Evolutionary conservation across 2,888 invertebrate genomes (phyloP), one percentile per base, ranked within the genome.

Genomic region (Ochropleura leucogaster): DNA sequence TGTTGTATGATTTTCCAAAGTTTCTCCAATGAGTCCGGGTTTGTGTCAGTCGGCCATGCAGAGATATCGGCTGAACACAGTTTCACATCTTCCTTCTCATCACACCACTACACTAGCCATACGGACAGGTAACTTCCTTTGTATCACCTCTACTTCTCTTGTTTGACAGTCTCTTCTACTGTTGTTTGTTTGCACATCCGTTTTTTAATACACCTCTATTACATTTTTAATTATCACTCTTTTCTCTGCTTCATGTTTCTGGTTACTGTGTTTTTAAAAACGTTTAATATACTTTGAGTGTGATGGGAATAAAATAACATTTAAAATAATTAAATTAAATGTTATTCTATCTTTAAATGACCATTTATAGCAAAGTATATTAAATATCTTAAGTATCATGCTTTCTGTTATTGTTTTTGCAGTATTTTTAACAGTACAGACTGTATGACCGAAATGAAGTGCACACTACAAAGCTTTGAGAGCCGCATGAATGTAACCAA

Each of bases 391-490:
- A 86, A 85, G 86, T 89, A 91, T 90, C 92, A 90, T 86, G 94
- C 94, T 94, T 95, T 82, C 85, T 92, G 92, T 95, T 93, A 93
- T 95, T 95, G 94, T 96, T 94, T 94, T 95, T 95, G 94, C 96
- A 96, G 96, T 96, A 94, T 94, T 95, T 96, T 95, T 95, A 95
- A 96, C 94, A 96, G 95, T 95, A 95, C 96, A 94, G 96, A 96
- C 92, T 93, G 92, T 95, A 93, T 96, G 94, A 95, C 93, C 90
- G 96, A 95, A 94, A 90, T 93, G 89, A 95, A 94, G 93, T 94
- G 94, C 93, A 95, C 95, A 88, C 89, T 94, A 84, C 95, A 95
- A 93, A 95, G 94, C 91, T 95, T 96, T 95, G 96, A 96, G 92
- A 93, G 94, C 94, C 94, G 95, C 95, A 94, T 95, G 95, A 96